Evolutionary conservation across 2,113 vertebrate genomes (phyloP), one percentile per base, ranked within the genome.

Genomic region (Chauna torquata): DNA sequence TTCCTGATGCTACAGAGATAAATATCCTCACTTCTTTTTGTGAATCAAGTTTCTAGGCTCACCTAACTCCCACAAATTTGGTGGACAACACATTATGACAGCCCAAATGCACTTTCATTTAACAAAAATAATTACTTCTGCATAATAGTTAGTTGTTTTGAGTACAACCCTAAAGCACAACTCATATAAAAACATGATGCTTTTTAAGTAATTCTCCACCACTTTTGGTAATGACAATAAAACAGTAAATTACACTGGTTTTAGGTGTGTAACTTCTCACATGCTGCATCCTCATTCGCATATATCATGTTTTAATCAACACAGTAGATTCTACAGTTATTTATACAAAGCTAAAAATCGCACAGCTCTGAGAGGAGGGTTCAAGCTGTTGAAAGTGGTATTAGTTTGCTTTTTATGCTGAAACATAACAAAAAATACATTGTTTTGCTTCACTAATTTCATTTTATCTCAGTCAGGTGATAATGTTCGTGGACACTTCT

Each of bases 61-160:
- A 91, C 4, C 23, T 14, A 85, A 49, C 18, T 87, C n/a, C 14
- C 57, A 72, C 8, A 75, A 62, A 75, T 11, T 55, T 61, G 85
- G 38, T 0, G 1, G 25, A 78, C 16, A 10, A 57, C 30, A 45
- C 28, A 9, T 52, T 58, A 49, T 0, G 1, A 57, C 45, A 47
- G 34, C 3, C 58, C 90, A 93, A 90, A 88, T 7, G 9, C 15
- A 70, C n/a, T 70, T 90, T 32, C 45, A 70, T 82, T 36, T 49
- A 58, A 76, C 2, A 24, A 75, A 86, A 93, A 49, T 28, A 82
- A 19, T 76, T 52, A 55, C 19, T 68, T 93, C 20, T 72, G 36
- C 42, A 19, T 58, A 57, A 61, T 16, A 70, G 7, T 57, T 50
- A 22, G 22, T 16, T 52, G 14, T 12, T 24, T 88, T 66, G 47